Percentiles rank a stretch among this genome's conserved stretches.
These are phyloP conservation scores for Pangasius djambal DNA, from an alignment of 2,797 vertebrate species.

Conservation along the genomic window DNA sequence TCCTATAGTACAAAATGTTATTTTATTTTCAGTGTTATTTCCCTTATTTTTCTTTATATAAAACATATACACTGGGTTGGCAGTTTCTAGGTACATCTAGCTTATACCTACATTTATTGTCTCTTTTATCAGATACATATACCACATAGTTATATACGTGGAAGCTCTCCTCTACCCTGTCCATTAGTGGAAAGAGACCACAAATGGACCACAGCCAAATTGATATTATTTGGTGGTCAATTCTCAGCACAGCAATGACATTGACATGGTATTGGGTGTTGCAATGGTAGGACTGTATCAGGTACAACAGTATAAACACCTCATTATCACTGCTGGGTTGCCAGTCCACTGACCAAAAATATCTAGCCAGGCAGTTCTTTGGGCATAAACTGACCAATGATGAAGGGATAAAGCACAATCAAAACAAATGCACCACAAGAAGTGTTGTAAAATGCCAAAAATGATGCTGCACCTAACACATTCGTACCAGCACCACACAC, in stretches of 20 bases:
- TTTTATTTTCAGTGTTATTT: background rate
- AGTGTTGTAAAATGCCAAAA: background rate
- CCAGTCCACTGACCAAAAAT: background rate
- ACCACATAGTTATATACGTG: background rate
- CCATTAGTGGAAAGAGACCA: background rate
- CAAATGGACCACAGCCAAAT: background rate
- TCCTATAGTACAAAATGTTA: background rate
- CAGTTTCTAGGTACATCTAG: background rate
- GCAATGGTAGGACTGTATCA: background rate
- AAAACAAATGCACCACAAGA: background rate
- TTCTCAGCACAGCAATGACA: background rate
- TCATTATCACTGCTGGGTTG: conserved; percentile 1
- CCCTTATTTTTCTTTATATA: background rate
- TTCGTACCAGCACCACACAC: background rate
- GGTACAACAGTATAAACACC: background rate
- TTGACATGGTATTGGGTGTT: background rate
- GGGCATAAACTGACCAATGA: background rate
- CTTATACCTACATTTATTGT: background rate
- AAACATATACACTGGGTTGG: background rate
- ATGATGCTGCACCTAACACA: background rate
- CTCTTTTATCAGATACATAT: background rate
- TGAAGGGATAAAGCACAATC: background rate
- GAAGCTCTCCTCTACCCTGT: background rate
- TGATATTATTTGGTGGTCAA: background rate
- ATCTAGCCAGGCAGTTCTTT: background rate